Base-by-base conservation (phyloP, 2,113 vertebrate species). In the Paracanthobrama guichenoti region DNA sequence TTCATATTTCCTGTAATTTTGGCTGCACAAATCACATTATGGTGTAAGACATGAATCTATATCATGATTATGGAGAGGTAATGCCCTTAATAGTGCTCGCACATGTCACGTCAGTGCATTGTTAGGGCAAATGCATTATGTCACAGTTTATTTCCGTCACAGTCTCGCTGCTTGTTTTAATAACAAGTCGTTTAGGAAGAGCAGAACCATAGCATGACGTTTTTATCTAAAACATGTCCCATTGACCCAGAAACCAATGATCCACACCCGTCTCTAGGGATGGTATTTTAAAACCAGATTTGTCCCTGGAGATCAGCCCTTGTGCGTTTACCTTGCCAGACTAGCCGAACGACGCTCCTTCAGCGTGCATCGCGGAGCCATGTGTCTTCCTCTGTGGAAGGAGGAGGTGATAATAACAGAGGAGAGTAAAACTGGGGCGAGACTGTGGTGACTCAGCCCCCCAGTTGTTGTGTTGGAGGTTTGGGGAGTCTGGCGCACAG, bases 401-500 rank as follows among this genome's bases (percentile, higher is more conserved):
- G 44, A 82, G 59, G 60, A 55, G 42, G 55, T 59, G 82, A 82
- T 72, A 75, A 79, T 59, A 66, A 72, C 83, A 77, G 62, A 85
- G 73, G 24, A 55, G 80, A 83, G 55, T 62, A 69, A 81, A 84
- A 84, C 67, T 66, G 28, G 77, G 81, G 69, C 64, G n/a, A 84
- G 81, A 75, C 71, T 81, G 77, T 81, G 83, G 78, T 82, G 60
- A 79, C 75, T 67, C 44, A 67, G 77, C 62, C 80, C 86, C 80
- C 67, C 46, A 72, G 83, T 59, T 85, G 59, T 79, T 78, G 73
- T 84, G 84, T 53, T 77, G 73, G 85, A 48, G 82, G 78, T 81
- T 75, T 86, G 81, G 80, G 57, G 79, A 69, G 86, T 85, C 87
- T 90, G 87, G 60, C 60, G 78, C 64, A 67, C 82, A 35, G 85